Base-by-base conservation (phyloP, 2,888 invertebrate species). In the Tenthredo notha region DNA sequence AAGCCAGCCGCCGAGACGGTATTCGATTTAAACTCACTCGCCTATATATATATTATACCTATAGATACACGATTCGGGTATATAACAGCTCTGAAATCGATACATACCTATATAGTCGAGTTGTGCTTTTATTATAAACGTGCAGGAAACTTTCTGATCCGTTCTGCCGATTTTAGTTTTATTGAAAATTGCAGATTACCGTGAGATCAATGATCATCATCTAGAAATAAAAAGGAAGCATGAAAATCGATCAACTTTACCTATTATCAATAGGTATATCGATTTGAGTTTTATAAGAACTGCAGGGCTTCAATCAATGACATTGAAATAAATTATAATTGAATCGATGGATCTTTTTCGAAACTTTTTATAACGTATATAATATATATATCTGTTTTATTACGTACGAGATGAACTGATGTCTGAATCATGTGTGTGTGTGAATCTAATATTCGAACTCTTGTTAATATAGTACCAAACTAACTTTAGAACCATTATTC, bases 1-100 rank as follows among this genome's bases (percentile, higher is more conserved):
- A 83, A 83, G 83, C 61, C 4, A 83, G 37, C 83, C 83, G 83
- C 83, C 67, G 40, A 54, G 77, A 50, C 77, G 54, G 50, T 33
- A 15, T 47, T 40, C 80, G 61, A 54, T 58, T 33, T 61, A 43
- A 80, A 61, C 40, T 37, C 40, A 61, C 15, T 80, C 80, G 40
- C 54, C 29, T 43, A 21, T 74, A 37, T 43, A n/a, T 72, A 40
- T 9, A 2, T 74, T 67, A 67, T 29, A 67, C 74, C 43, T 43
- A 43, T 43, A 61, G 61, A 10, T 61, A 54, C 10, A 25, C 25
- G 61, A 67, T 67, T 33, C 33, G 33, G 67, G 67, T 33, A 33
- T 67, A 67, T 18, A 25, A 67, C 67, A 67, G 33, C 33, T 33
- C 67, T 12, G 6, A 33, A 6, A 18, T 33, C 33, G 18, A 67